Evolutionary conservation across 2,888 invertebrate genomes (phyloP), one percentile per base, ranked within the genome.

Genomic region (Oxystoma pomonae): DNA sequence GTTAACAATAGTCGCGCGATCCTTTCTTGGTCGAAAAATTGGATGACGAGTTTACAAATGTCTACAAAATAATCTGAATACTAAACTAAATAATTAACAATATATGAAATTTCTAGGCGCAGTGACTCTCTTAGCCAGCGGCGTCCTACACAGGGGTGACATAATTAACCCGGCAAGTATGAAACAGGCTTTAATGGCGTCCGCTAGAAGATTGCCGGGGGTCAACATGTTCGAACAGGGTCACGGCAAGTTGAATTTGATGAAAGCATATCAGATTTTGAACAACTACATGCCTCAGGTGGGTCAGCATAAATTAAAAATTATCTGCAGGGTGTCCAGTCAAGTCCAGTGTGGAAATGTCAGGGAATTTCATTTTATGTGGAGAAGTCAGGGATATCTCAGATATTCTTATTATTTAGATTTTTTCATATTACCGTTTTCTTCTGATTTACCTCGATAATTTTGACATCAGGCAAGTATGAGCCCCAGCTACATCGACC

Each of bases 191-290:
- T 81, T 98, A n/a, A 90, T 96, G 80, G 91, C 92, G 65, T 94
- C 96, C 0, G 96, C 97, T 0, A 83, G 91, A 49, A 84, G 95
- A 21, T 83, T 98, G 59, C 86, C 90, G 0, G 90, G 90, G 19
- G 90, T 93, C 52, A 95, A 95, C 77, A 97, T 98, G 93, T 98
- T 98, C 79, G 98, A 98, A 77, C 98, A 98, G 81, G 98, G 98
- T 0, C 94, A 95, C 76, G 98, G 98, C 57, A 94, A 94, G 79
- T 81, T 98, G 59, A 95, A 97, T 80, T 86, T 98, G 58, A 83
- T 96, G 60, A 90, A 90, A 75, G 96, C 97, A 52, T 94, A 91
- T 80, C 90, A 93, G 85, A 90, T 84, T 66, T 73, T 83, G 56
- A 82, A 79, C 67, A 86, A 82, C 69, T 89, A 89, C 76, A 84